Base-by-base conservation (phyloP, 1,140 invertebrate genomes). In the Nixonia krombeini region DNA sequence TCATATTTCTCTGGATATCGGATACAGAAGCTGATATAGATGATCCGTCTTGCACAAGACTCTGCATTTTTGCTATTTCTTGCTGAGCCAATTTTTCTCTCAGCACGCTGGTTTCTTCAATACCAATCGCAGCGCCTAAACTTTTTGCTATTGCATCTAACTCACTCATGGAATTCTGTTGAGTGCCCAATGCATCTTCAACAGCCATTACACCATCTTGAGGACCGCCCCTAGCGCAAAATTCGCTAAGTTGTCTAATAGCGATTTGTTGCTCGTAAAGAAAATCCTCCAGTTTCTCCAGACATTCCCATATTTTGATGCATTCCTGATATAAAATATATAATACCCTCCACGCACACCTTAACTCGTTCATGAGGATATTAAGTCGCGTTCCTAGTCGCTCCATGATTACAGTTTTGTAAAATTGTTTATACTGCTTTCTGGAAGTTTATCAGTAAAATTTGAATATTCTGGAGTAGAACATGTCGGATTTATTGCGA, bases 261-360 rank as follows among this genome's bases (percentile, higher is more conserved):
- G 96, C 93, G 58, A 91, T 91, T 77, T 96, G 95, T 81, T 97
- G 95, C 75, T 96, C 94, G 73, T 91, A 92, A 0, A 96, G 86
- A 33, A 97, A 87, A 28, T 92, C 89, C 80, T 97, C 95, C n/a
- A 96, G 84, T 81, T 95, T 94, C 74, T 97, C 95, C 37, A 97
- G 86, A 45, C 94, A 87, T 76, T 95, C 92, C 95, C 95, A 96
- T 91, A 97, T 97, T 76, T 94, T 94, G 9, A 95, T 92, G 73
- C 96, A 97, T 78, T 97, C 95, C 70, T 94, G 93, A 12, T 94
- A 96, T 4, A 97, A 88, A 26, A 96, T 87, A 78, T 96, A 94
- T 45, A 97, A 84, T 1, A 95, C 94, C 58, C 94, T 88, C 95
- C 95, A 97, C 0, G 95, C 95, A 75, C 94, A 96, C 65, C 94